These are phyloP conservation scores for Phalangium opilio DNA, from an alignment of 2,888 invertebrate species.

Conservation along the genomic window DNA sequence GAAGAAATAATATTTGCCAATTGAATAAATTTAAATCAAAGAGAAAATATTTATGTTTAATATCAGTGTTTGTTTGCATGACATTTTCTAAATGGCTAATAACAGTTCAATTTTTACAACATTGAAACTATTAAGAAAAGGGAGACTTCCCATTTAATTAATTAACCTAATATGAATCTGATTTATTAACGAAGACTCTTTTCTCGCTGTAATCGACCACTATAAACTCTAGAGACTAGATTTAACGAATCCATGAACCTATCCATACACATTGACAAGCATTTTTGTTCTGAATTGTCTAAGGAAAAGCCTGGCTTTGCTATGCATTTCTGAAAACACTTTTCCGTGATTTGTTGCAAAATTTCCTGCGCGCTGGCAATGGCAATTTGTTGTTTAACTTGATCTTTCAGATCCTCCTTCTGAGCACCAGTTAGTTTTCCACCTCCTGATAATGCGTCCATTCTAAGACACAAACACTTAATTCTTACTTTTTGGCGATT, in stretches of 20 bases:
- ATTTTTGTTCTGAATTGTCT: conserved; percentile 79
- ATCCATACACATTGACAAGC: conserved; percentile 96
- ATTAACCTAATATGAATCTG: no score
- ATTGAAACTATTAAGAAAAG: no score
- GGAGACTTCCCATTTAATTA: no score
- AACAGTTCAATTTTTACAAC: no score
- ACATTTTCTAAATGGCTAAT: no score
- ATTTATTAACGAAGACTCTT: conserved; percentile 20
- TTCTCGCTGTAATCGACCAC: conserved; percentile 67
- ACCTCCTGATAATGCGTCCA: conserved; percentile 12
- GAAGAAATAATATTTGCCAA: no score
- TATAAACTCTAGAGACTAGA: conserved; percentile 75
- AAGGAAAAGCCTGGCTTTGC: conserved; percentile 73
- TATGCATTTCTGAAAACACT: conserved; percentile 91
- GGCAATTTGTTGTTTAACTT: conserved; percentile 87
- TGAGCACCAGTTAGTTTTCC: conserved; percentile 45
- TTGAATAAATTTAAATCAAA: no score
- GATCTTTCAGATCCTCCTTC: conserved; percentile 78
- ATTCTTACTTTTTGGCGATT: no score
- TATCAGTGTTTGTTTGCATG: no score
- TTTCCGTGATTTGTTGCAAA: conserved; percentile 87
- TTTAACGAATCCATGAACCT: conserved; percentile 95
- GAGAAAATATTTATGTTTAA: no score
- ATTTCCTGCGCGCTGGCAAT: conserved; percentile 86
- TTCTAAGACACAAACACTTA: neutral